A percentile compares a stretch with the other conserved stretches of the same genome.
These are phyloP conservation scores for Callinectes sapidus DNA, from an alignment of 2,888 invertebrate genomes.

Conservation along the genomic window DNA sequence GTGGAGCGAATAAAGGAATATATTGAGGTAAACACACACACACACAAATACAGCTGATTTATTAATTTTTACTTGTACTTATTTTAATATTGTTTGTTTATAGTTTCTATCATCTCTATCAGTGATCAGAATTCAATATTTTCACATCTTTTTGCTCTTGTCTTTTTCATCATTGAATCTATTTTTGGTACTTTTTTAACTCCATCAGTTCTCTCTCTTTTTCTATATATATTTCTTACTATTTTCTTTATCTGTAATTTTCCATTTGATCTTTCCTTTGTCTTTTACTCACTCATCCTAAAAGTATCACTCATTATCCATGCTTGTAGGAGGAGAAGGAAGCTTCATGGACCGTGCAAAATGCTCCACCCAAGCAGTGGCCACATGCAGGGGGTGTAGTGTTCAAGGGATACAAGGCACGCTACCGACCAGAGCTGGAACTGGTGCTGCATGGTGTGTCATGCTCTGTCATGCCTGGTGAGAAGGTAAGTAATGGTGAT, in stretches of 20 bases:
- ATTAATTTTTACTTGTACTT: not conserved
- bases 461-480: constrained; percentile 78
- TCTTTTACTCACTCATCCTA: not conserved
- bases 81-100: not conserved
- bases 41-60: not conserved
- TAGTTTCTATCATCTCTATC: not conserved
- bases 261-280: not conserved
- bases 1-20: constrained; percentile 79
- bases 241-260: not conserved
- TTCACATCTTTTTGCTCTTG: not conserved
- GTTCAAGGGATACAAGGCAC: constrained; percentile 88
- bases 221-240: not conserved
- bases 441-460: constrained; percentile 88
- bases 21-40: constrained; percentile 79
- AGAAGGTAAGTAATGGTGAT: constrained; percentile 76
- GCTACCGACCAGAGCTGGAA: constrained; percentile 90
- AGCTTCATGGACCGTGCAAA: constrained; percentile 75
- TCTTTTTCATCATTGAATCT: not conserved
- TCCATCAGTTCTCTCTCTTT: not conserved
- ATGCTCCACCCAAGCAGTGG: constrained; percentile 84
- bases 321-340: constrained; percentile 40
- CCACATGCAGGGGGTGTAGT: constrained; percentile 87
- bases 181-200: not conserved
- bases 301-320: not conserved
- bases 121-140: not conserved